Evolutionary conservation across 2,888 invertebrate species (phyloP).

Genomic region (Zaprionus obscuricornis): DNA sequence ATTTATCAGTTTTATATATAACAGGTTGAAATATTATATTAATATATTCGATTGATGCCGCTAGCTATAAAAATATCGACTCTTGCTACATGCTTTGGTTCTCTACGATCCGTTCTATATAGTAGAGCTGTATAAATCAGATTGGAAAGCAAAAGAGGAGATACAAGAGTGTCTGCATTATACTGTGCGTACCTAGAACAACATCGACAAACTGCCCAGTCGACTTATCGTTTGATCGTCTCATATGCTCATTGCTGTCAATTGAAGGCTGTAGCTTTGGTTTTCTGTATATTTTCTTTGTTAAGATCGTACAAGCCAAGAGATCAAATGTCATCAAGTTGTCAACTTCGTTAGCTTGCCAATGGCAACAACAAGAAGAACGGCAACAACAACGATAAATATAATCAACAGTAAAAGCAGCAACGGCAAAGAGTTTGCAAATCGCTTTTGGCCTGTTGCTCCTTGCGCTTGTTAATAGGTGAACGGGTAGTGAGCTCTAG

Average conservation of each 20-base stretch:
- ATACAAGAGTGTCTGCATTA: conserved; percentile 19
- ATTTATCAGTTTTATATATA: too few relatives aligned
- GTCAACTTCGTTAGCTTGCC: conserved; percentile 80
- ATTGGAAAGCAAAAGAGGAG: too few relatives aligned
- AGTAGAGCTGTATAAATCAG: too few relatives aligned
- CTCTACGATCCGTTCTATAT: too few relatives aligned
- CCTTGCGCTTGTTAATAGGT: conserved; percentile 55
- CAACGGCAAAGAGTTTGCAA: conserved; percentile 47
- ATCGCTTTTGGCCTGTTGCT: conserved; percentile 45
- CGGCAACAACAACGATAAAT: neutral
- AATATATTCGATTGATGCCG: too few relatives aligned
- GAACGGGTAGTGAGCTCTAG: too few relatives aligned
- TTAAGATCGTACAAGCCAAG: conserved; percentile 41
- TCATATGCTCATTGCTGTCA: conserved; percentile 63
- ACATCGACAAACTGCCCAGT: conserved; percentile 31
- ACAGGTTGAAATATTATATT: too few relatives aligned
- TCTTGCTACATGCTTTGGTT: too few relatives aligned
- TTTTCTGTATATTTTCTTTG: conserved; percentile 5
- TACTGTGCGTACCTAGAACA: conserved; percentile 52
- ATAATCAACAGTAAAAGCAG: conserved; percentile 4
- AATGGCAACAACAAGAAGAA: conserved; percentile 42
- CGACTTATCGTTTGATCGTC: conserved; percentile 27
- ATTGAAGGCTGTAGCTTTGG: conserved; percentile 39
- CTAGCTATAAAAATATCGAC: too few relatives aligned
- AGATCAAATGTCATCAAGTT: conserved; percentile 81